Evolutionary conservation across 2,113 vertebrate genomes (phyloP).

Genomic region (Pelecanoides urinatrix): DNA sequence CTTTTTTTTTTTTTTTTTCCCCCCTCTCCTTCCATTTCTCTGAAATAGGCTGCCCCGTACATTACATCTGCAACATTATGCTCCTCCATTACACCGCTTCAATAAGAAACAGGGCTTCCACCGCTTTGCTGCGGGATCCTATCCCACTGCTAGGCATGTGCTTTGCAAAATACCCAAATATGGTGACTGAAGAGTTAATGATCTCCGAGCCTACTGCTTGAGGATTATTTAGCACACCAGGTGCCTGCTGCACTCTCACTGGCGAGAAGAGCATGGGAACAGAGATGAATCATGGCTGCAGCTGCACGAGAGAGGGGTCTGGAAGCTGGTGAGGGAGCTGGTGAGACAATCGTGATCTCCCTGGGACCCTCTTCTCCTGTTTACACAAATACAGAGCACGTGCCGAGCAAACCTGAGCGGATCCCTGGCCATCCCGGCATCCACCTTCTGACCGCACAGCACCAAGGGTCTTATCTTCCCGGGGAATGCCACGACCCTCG

Average conservation of each 20-base stretch:
- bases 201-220: not conserved
- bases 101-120: not conserved
- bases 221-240: conserved; percentile 60
- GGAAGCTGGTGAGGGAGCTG: conserved; percentile 41
- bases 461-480: not conserved
- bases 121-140: rapidly evolving
- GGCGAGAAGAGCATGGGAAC: conserved; percentile 43
- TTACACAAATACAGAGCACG: not conserved
- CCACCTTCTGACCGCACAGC: not conserved
- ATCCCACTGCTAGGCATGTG: not conserved
- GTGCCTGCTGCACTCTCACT: conserved; percentile 54
- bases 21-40: not conserved
- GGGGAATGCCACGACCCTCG: not conserved
- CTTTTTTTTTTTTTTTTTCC: not conserved
- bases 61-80: rapidly evolving
- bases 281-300: conserved; percentile 54
- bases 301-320: conserved; percentile 27
- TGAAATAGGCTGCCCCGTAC: not conserved
- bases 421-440: not conserved
- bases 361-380: not conserved
- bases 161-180: not conserved
- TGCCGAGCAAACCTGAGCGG: not conserved
- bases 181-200: conserved; percentile 20
- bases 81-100: not conserved
- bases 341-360: not conserved